A percentile compares a stretch with the other conserved stretches of the same genome.
These are phyloP conservation scores for Acheta domesticus DNA, from an alignment of 2,888 invertebrate species.

Conservation along the genomic window DNA sequence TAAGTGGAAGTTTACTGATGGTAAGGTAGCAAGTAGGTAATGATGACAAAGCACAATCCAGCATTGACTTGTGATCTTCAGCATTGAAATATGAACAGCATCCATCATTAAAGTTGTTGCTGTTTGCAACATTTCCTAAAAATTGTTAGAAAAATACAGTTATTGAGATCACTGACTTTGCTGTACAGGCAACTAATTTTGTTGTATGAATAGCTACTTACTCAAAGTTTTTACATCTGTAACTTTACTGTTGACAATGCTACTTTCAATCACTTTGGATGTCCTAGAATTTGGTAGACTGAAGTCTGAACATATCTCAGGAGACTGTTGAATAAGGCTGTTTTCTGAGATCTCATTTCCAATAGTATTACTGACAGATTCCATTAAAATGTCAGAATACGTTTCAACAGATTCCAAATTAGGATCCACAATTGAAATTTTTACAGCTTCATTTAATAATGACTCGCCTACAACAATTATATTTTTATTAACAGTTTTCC, in stretches of 20 bases:
- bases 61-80: conserved; percentile 61
- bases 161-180: no score
- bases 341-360: background rate
- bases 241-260: no score
- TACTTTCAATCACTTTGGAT: background rate
- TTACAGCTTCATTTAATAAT: background rate
- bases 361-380: background rate
- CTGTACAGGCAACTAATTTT: no score
- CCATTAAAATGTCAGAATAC: background rate
- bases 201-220: no score
- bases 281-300: background rate
- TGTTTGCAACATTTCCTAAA: background rate
- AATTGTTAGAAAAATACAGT: background rate
- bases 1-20: conserved; percentile 50
- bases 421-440: background rate
- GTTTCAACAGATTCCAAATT: background rate
- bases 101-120: conserved; percentile 37
- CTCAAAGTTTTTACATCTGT: no score
- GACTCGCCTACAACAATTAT: background rate
- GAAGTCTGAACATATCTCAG: background rate
- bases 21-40: conserved; percentile 64
- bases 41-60: conserved; percentile 73
- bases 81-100: conserved; percentile 42
- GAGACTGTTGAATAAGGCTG: background rate
- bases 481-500: no score